Evolutionary conservation across 2,888 invertebrate genomes (phyloP).

Genomic region (Caenorhabditis angaria): DNA sequence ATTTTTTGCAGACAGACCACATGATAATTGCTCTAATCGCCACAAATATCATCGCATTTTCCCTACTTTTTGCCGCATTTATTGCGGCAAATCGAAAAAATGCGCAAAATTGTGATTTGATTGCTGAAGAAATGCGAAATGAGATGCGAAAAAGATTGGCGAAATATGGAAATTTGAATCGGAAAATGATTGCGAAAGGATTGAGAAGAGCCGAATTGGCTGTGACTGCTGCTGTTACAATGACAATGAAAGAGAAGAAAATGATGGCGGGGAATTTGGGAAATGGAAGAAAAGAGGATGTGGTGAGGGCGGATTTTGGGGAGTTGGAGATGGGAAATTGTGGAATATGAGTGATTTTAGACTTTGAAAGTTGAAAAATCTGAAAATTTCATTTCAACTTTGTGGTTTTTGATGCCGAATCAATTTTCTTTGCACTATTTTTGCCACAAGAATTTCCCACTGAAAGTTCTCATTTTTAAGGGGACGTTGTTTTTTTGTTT

Average conservation of each 20-base stretch:
- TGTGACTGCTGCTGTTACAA: slow-evolving; percentile 32
- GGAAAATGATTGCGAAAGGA: slow-evolving; percentile 30
- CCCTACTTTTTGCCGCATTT: slow-evolving; percentile 22
- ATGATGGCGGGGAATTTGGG: too few species aligned
- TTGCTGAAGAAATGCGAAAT: slow-evolving; percentile 9
- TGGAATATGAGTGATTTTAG: too few species aligned
- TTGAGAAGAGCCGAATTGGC: slow-evolving; percentile 37
- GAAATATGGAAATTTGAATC: slow-evolving; percentile 20
- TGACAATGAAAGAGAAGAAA: slow-evolving; percentile 29
- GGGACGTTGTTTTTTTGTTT: too few species aligned
- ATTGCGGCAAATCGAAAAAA: slow-evolving; percentile 31
- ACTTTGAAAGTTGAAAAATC: too few species aligned
- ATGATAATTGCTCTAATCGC: slow-evolving; percentile 32
- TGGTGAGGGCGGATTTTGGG: too few species aligned
- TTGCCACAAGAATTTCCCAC: too few species aligned
- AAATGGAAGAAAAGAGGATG: too few species aligned
- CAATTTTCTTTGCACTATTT: too few species aligned
- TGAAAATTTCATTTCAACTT: too few species aligned
- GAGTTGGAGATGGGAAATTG: too few species aligned
- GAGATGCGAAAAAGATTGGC: slow-evolving; percentile 23
- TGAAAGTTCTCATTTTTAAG: too few species aligned
- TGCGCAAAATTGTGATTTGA: slow-evolving; percentile 23
- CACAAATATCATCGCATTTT: slow-evolving; percentile 17
- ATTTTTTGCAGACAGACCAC: slow-evolving; percentile 35
- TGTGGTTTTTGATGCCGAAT: too few species aligned